Evolutionary conservation across 1,140 invertebrate species (phyloP).

Genomic region (Bombus polaris): DNA sequence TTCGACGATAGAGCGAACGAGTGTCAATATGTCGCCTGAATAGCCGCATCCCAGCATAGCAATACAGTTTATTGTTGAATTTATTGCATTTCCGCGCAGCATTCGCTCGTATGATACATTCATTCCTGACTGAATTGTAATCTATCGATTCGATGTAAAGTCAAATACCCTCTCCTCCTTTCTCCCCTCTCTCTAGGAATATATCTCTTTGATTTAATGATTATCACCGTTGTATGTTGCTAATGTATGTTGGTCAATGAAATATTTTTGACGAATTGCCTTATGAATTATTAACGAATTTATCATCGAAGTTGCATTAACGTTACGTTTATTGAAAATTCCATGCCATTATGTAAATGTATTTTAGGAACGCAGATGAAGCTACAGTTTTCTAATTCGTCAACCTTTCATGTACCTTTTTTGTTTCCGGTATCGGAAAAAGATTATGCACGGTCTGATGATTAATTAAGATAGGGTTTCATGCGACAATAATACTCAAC

Average conservation of each 20-base stretch:
- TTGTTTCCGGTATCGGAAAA: not conserved
- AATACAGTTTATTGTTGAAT: conserved; percentile 59
- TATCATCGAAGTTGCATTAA: not conserved
- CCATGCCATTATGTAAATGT: not conserved
- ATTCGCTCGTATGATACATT: conserved; percentile 39
- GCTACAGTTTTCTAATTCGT: not conserved
- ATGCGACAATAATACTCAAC: not conserved
- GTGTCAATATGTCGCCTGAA: conserved; percentile 54
- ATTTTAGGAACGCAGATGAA: not conserved
- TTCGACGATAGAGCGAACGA: conserved; percentile 50
- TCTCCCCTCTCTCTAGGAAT: not conserved
- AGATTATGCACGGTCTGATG: conserved; percentile 29
- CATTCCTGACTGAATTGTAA: conserved; percentile 51
- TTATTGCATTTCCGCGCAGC: conserved; percentile 53
- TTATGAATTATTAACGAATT: conserved; percentile 6
- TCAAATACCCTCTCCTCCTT: conserved; percentile 40
- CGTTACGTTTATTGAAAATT: not conserved
- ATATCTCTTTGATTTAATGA: conserved; percentile 35
- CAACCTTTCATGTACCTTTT: not conserved
- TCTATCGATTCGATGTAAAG: conserved; percentile 52
- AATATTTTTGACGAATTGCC: conserved; percentile 28
- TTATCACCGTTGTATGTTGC: conserved; percentile 28
- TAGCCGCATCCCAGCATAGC: conserved; percentile 27
- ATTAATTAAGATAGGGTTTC: conserved; percentile 36
- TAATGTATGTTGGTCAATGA: conserved; percentile 4